A percentile compares a stretch with the other conserved stretches of the same genome.
phyloP scores from a whole-genome alignment of 2,797 vertebrate genomes.

The Monodelphis domestica region DNA sequence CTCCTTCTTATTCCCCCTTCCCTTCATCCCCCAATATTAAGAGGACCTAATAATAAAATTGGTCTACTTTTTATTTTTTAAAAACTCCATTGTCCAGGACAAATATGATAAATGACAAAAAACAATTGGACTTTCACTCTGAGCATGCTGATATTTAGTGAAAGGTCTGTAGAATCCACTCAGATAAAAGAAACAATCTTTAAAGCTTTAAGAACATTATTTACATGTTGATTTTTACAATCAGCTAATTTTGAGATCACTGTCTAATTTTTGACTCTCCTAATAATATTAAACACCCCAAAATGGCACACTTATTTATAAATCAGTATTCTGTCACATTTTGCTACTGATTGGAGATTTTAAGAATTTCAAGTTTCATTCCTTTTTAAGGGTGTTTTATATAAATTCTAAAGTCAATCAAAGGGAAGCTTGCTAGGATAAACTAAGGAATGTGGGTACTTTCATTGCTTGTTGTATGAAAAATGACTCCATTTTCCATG shows the following conservation, averaged over 20 bases:
- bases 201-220: constrained; percentile 55
- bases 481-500: constrained; percentile 78
- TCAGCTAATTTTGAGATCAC: constrained; percentile 52
- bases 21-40: background rate
- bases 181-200: constrained; percentile 63
- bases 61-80: constrained; percentile 61
- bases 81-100: constrained; percentile 12
- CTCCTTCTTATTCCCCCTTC: background rate
- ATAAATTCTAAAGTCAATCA: constrained; percentile 76
- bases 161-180: constrained; percentile 61
- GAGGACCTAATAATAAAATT: constrained; percentile 61
- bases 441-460: constrained; percentile 72
- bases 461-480: constrained; percentile 80
- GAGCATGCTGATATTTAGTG: constrained; percentile 60
- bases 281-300: constrained; percentile 47
- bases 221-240: constrained; percentile 56
- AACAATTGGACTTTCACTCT: constrained; percentile 57
- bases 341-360: constrained; percentile 74
- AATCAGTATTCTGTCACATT: constrained; percentile 72
- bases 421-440: constrained; percentile 62
- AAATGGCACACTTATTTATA: constrained; percentile 65
- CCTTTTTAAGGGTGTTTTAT: constrained; percentile 74
- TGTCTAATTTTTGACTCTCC: constrained; percentile 61
- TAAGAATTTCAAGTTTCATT: constrained; percentile 78
- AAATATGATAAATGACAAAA: constrained; percentile 28